phyloP scores from a whole-genome alignment of 1,140 invertebrate species.

The Harpegnathos saltator region DNA sequence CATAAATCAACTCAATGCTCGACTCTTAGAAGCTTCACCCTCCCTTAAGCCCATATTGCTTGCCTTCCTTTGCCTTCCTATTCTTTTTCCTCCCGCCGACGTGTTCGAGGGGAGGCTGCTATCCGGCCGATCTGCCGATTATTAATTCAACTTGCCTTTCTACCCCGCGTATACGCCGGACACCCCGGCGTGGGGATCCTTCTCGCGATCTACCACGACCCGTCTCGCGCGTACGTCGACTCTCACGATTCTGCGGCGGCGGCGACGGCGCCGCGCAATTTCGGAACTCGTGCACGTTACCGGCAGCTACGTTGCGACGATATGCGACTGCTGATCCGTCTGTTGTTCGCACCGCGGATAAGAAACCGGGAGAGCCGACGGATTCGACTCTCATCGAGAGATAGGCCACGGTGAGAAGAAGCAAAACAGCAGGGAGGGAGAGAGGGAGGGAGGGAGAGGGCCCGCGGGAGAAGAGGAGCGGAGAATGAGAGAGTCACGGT shows the following conservation, averaged over 20 bases:
- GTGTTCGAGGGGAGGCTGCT: constrained; percentile 68
- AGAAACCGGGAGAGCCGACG: constrained; percentile 26
- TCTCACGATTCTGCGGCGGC: background rate
- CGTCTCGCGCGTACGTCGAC: background rate
- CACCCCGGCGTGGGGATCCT: constrained; percentile 35
- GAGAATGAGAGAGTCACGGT: constrained; percentile 67
- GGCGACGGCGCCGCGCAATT: background rate
- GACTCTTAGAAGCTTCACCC: constrained; percentile 77
- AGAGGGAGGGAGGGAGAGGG: no score
- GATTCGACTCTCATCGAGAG: constrained; percentile 23
- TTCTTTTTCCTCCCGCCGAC: constrained; percentile 65
- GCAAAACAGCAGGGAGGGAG: background rate
- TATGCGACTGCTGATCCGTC: constrained; percentile 24
- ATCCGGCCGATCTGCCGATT: constrained; percentile 79
- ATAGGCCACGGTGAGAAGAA: constrained; percentile 1
- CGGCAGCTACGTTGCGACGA: constrained; percentile 38
- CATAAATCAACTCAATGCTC: constrained; percentile 84
- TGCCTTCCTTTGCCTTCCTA: constrained; percentile 71
- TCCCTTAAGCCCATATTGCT: constrained; percentile 78
- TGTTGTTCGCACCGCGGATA: constrained; percentile 58
- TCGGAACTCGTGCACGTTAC: constrained; percentile 27
- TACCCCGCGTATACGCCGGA: constrained; percentile 54
- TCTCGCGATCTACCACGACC: constrained; percentile 11
- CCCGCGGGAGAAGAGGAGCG: background rate
- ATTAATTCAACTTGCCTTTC: constrained; percentile 81